Evolutionary conservation across 2,797 vertebrate genomes (phyloP).

Genomic region (Neomorphus geoffroyi): DNA sequence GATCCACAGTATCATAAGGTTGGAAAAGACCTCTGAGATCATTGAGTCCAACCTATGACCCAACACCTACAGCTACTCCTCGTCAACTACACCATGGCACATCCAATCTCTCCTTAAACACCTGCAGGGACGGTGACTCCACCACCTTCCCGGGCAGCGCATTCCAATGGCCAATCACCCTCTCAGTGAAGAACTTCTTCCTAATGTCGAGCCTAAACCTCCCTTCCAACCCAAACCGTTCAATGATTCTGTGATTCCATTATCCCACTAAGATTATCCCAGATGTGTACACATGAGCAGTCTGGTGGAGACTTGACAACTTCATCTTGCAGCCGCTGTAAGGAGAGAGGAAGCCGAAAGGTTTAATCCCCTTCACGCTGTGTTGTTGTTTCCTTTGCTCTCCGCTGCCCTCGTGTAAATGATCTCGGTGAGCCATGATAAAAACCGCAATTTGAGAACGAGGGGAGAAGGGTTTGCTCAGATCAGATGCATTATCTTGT

Average conservation of each 20-base stretch:
- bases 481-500: not conserved
- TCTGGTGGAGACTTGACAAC: not conserved
- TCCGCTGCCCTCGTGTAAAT: not conserved
- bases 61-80: too few species aligned
- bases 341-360: not conserved
- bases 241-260: not conserved
- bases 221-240: too few species aligned
- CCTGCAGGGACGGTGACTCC: too few species aligned
- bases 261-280: fast-evolving
- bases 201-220: too few species aligned
- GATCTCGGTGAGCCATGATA: not conserved
- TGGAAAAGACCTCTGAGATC: too few species aligned
- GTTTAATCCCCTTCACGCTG: not conserved
- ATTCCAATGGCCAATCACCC: too few species aligned
- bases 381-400: not conserved
- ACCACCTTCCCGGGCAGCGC: too few species aligned
- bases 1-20: too few species aligned
- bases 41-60: too few species aligned
- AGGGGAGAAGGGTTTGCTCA: not conserved
- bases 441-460: not conserved
- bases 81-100: too few species aligned
- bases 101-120: too few species aligned
- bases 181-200: too few species aligned
- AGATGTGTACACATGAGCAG: fast-evolving
- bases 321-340: not conserved